Evolutionary conservation across 2,797 vertebrate species (phyloP).

Genomic region (Esox lucius): DNA sequence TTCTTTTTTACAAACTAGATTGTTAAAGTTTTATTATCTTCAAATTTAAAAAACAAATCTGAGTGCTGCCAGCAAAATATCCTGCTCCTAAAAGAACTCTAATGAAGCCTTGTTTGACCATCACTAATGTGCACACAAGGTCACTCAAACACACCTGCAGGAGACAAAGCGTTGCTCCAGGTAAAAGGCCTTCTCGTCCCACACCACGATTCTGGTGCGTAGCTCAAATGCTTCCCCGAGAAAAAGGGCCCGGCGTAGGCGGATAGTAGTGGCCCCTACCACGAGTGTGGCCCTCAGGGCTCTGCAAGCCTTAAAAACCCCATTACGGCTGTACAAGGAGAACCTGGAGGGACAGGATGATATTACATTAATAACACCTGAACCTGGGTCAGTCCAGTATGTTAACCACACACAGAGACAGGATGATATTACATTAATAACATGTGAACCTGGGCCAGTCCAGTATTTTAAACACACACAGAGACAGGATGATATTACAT

Average conservation of each 20-base stretch:
- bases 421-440: no score
- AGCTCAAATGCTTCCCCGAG: conserved; percentile 82
- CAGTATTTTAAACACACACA: no score
- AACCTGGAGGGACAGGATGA: conserved; percentile 44
- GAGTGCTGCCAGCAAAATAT: no score
- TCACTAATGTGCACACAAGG: no score
- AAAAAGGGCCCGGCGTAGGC: conserved; percentile 81
- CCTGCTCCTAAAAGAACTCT: no score
- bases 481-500: not conserved
- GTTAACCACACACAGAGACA: no score
- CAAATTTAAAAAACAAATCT: no score
- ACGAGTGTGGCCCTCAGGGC: conserved; percentile 72
- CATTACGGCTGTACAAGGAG: conserved; percentile 80
- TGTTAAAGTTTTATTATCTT: no score
- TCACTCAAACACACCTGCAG: no score
- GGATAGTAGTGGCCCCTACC: conserved; percentile 84
- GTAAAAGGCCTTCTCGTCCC: conserved; percentile 89
- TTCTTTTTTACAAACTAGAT: no score
- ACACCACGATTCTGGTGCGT: conserved; percentile 81
- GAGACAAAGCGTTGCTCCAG: conserved; percentile 87
- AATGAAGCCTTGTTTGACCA: no score
- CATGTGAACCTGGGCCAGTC: no score
- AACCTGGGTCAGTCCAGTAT: not conserved
- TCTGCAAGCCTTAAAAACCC: conserved; percentile 77
- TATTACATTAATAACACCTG: not conserved